Percentiles rank a stretch among this genome's conserved stretches.
Evolutionary conservation across 2,888 invertebrate genomes (phyloP).

Genomic region (Pteria penguin): DNA sequence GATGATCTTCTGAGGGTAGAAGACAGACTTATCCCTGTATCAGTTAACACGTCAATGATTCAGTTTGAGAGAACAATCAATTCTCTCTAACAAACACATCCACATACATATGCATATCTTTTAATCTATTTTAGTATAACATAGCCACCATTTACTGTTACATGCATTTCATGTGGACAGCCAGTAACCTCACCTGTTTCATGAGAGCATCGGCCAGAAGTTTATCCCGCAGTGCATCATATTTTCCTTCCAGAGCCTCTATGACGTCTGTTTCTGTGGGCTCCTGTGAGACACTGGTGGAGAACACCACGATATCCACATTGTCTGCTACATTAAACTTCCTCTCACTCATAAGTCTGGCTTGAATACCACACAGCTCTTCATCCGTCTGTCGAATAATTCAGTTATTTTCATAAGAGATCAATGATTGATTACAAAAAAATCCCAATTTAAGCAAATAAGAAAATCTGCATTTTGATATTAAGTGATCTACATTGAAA

Average conservation of each 20-base stretch:
- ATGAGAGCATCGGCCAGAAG: slow-evolving; percentile 74
- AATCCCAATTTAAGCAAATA: not conserved
- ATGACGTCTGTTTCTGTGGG: slow-evolving; percentile 57
- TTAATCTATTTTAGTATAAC: no score
- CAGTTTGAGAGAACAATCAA: no score
- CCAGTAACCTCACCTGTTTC: slow-evolving; percentile 67
- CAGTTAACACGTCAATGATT: no score
- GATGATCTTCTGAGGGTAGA: no score
- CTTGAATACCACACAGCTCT: slow-evolving; percentile 49
- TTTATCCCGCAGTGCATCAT: slow-evolving; percentile 75
- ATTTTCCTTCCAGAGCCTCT: slow-evolving; percentile 74
- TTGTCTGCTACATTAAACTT: slow-evolving; percentile 59
- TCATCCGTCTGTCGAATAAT: slow-evolving; percentile 43
- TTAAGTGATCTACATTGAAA: no score
- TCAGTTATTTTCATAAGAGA: not conserved
- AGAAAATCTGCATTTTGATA: not conserved
- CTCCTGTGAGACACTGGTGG: slow-evolving; percentile 45
- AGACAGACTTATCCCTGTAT: no score
- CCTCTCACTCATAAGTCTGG: slow-evolving; percentile 47
- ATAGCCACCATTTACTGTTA: no score
- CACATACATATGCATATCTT: no score
- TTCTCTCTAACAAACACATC: no score
- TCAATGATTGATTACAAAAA: not conserved
- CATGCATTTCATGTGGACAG: no score
- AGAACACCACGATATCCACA: slow-evolving; percentile 63